Base-by-base conservation (phyloP, 2,888 invertebrate genomes). In the Drosophila parthenogenetica region DNA sequence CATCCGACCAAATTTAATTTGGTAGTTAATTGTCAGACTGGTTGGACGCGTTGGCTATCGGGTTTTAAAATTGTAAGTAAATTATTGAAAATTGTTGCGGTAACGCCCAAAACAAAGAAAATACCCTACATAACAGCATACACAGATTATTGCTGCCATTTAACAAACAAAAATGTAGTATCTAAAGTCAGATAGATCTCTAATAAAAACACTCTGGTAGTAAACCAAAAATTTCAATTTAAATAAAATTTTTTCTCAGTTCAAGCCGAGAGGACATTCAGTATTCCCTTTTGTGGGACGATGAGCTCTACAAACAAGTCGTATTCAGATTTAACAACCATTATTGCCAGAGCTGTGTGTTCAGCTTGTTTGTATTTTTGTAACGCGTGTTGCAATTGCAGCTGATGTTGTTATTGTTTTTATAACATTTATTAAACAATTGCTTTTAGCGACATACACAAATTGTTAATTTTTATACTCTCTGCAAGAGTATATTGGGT, bases 71-170 rank as follows among this genome's bases (percentile, higher is more conserved):
- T 76, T 65, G 60, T 51, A 69, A 73, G 81, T 68, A 79, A 84
- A 79, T 79, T 77, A 75, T 77, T 79, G 66, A 73, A 84, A 78
- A 81, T 77, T 77, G 68, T 64, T 79, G 85, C 63, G 79, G 68
- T 69, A 69, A 43, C 54, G 49, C 58, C 22, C 51, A 53, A 19
- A 32, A 42, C 10, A 42, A 3, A 1, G 11, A 2, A 5, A 59
- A 63, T 68, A 46, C 66, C 13, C 64, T 73, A 8, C 14, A 29
- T 10, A 7, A 11, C 7, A 16, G 43, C 2, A 5, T 32, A 17
- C n/a, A 5, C 3, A 8, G 4, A 19, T 22, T 0, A 22, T 50
- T 10, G 0, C n/a, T n/a, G n/a, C n/a, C 1, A 5, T 13, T 17
- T 11, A 5, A 5, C 5, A 5, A 22, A 5, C 22, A 22, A 22